Percentiles rank a stretch among this genome's conserved stretches.
phyloP scores from a whole-genome alignment of 2,888 invertebrate species.

The Apodemia mormo region DNA sequence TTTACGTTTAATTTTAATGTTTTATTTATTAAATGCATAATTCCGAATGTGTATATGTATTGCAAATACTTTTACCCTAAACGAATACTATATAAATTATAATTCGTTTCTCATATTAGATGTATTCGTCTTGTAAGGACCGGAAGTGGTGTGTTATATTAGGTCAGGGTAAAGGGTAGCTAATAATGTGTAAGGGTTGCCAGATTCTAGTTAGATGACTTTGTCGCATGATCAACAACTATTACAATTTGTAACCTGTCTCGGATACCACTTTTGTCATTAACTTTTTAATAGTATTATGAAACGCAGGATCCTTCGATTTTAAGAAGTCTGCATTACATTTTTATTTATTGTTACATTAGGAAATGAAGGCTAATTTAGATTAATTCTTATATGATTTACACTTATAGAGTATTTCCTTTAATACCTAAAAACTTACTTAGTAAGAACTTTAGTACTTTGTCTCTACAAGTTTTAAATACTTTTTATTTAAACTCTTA shows the following conservation, averaged over 20 bases:
- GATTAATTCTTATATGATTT: too few species aligned
- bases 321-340: too few species aligned
- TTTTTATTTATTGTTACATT: too few species aligned
- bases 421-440: too few species aligned
- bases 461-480: too few species aligned
- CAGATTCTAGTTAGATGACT: background rate
- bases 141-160: constrained; percentile 8
- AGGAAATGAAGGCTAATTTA: too few species aligned
- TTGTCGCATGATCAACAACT: background rate
- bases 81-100: constrained; percentile 5
- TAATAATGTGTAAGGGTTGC: background rate
- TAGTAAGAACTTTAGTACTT: background rate
- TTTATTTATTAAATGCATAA: constrained; percentile 20
- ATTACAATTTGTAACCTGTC: background rate
- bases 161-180: constrained; percentile 16
- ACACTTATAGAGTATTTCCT: background rate
- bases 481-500: too few species aligned
- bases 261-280: background rate
- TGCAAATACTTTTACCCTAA: constrained; percentile 3
- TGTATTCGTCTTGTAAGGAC: constrained; percentile 2
- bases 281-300: background rate
- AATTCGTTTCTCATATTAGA: constrained; percentile 6
- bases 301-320: background rate
- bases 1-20: constrained; percentile 14
- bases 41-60: constrained; percentile 21